phyloP scores from a whole-genome alignment of 1,140 invertebrate genomes.

The Diprion similis region DNA sequence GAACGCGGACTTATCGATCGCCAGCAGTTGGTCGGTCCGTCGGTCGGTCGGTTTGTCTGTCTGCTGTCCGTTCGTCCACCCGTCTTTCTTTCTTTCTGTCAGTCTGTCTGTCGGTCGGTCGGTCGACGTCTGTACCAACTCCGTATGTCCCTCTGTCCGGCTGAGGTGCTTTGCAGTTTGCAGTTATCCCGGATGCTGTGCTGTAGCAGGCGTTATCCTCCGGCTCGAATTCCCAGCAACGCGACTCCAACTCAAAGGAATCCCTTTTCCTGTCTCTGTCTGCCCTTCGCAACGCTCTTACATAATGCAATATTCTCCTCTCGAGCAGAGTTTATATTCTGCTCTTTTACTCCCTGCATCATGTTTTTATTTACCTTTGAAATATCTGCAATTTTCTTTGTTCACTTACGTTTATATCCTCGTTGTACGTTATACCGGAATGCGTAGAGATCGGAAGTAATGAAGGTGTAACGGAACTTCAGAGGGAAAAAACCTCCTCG shows the following conservation, averaged over 20 bases:
- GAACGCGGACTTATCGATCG: constrained; percentile 4
- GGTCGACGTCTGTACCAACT: constrained; percentile 3
- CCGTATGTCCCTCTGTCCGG: background rate
- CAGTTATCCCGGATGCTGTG: background rate
- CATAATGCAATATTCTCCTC: background rate
- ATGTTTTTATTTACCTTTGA: too few relatives aligned
- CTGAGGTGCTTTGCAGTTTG: background rate
- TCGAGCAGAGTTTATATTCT: background rate
- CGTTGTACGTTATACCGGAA: too few relatives aligned
- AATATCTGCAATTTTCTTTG: too few relatives aligned
- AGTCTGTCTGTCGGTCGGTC: background rate
- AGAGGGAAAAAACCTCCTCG: too few relatives aligned
- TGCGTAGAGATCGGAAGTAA: too few relatives aligned
- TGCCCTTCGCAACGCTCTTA: background rate
- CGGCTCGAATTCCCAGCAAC: background rate
- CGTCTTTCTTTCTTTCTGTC: background rate
- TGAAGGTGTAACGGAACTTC: too few relatives aligned
- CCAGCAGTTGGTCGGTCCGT: background rate
- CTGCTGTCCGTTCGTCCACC: background rate
- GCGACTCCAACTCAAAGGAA: background rate
- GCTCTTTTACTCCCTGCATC: too few relatives aligned
- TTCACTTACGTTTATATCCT: too few relatives aligned
- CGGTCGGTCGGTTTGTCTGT: background rate
- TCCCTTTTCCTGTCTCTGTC: background rate
- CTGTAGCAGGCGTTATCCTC: background rate